Percentiles rank a stretch among this genome's conserved stretches.
Evolutionary conservation across 1,140 invertebrate genomes (phyloP).

Genomic region (Cyclargus thomasi): DNA sequence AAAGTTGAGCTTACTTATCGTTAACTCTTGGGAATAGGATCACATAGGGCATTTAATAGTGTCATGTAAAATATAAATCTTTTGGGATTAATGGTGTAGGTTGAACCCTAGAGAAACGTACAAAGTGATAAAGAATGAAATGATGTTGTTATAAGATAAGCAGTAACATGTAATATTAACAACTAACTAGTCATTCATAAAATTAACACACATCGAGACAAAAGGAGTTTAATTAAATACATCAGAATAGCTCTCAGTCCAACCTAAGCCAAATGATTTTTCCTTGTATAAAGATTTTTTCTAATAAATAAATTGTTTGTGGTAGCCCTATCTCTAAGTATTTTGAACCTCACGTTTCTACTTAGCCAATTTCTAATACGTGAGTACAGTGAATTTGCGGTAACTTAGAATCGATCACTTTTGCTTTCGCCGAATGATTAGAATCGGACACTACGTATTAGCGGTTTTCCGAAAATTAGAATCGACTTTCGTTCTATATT

Average conservation of each 20-base stretch:
- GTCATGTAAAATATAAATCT: not conserved
- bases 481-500: not conserved
- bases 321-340: not conserved
- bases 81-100: no score
- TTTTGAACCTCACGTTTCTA: not conserved
- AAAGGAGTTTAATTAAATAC: not conserved
- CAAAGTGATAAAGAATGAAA: no score
- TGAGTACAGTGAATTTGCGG: slow-evolving; percentile 16
- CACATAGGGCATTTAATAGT: not conserved
- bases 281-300: no score
- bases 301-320: not conserved
- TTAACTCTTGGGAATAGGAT: not conserved
- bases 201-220: not conserved
- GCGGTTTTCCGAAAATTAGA: slow-evolving; percentile 16
- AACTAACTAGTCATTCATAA: no score
- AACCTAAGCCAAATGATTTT: no score
- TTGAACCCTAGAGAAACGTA: no score
- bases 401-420: slow-evolving; percentile 13
- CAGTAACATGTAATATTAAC: no score
- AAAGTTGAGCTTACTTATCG: not conserved
- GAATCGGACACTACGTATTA: not conserved
- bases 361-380: slow-evolving; percentile 5
- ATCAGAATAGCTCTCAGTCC: no score
- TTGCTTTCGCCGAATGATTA: slow-evolving; percentile 21
- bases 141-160: no score